Percentiles rank a stretch among this genome's conserved stretches.
Conservation (phyloP, 2,113 vertebrate genomes). For the Sigmodon hispidus region DNA sequence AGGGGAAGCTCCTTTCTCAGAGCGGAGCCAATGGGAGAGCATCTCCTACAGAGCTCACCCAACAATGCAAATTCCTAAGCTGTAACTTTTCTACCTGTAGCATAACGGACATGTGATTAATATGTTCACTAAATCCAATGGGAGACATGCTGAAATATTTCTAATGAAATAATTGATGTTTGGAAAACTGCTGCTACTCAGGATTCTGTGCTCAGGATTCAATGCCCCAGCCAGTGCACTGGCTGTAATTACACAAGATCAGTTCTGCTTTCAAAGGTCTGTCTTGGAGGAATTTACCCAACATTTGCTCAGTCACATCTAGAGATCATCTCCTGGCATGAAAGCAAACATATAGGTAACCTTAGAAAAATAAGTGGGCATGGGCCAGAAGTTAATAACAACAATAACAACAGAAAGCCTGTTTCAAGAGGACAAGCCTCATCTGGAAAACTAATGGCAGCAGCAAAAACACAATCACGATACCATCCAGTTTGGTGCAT, state of each 20-base stretch:
- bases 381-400: background rate
- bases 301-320: background rate
- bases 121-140: background rate
- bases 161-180: background rate
- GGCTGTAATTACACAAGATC: background rate
- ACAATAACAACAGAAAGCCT: background rate
- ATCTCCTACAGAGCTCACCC: background rate
- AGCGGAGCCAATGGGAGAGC: background rate
- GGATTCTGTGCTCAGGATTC: background rate
- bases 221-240: background rate
- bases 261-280: constrained; percentile 15
- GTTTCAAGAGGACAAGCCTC: background rate
- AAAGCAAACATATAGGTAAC: background rate
- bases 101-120: background rate
- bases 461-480: fast-evolving
- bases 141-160: background rate
- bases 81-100: background rate
- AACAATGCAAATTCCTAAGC: background rate
- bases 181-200: background rate
- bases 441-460: background rate
- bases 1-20: background rate
- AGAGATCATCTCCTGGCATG: background rate
- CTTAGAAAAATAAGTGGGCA: background rate
- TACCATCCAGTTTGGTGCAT: too few relatives aligned
- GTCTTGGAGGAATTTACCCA: background rate